Conservation (phyloP, 1,140 invertebrate species). For the Aphelenchoides avenae region DNA sequence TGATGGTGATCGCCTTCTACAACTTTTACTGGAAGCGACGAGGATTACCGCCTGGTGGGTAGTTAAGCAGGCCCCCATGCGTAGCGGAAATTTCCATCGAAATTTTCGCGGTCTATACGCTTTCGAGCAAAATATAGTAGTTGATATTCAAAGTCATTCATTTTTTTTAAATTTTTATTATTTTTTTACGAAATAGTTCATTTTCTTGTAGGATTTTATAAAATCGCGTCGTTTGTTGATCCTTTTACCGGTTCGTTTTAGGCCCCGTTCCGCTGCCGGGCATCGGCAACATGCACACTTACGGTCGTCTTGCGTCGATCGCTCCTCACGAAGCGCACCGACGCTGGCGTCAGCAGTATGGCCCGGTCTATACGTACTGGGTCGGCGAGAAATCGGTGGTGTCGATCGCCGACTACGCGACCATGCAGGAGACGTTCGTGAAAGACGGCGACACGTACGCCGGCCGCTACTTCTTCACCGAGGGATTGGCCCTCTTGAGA, state of each 20-base stretch:
- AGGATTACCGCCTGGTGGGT: too few species aligned
- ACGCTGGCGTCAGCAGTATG: slow-evolving; percentile 15
- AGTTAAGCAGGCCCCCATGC: too few species aligned
- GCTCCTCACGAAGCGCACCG: too few species aligned
- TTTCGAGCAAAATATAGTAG: neutral
- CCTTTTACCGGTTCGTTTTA: too few species aligned
- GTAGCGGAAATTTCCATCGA: too few species aligned
- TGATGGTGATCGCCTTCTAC: too few species aligned
- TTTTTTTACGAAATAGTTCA: neutral
- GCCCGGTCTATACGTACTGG: slow-evolving; percentile 17
- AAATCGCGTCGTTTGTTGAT: too few species aligned
- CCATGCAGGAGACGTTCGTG: slow-evolving; percentile 8
- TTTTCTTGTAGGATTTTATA: neutral
- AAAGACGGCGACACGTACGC: slow-evolving; percentile 18
- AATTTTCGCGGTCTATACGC: neutral
- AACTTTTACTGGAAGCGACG: too few species aligned
- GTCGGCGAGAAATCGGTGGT: slow-evolving; percentile 12
- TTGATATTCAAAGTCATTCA: neutral
- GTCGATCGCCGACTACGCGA: slow-evolving; percentile 12
- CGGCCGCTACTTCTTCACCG: slow-evolving; percentile 7
- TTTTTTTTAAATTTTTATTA: neutral
- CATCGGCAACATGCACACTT: too few species aligned
- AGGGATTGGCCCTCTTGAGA: too few species aligned
- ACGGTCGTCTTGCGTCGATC: too few species aligned
- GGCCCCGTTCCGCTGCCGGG: too few species aligned